Evolutionary conservation across 2,113 vertebrate genomes (phyloP).

Genomic region (Brachyhypopomus gauderio): DNA sequence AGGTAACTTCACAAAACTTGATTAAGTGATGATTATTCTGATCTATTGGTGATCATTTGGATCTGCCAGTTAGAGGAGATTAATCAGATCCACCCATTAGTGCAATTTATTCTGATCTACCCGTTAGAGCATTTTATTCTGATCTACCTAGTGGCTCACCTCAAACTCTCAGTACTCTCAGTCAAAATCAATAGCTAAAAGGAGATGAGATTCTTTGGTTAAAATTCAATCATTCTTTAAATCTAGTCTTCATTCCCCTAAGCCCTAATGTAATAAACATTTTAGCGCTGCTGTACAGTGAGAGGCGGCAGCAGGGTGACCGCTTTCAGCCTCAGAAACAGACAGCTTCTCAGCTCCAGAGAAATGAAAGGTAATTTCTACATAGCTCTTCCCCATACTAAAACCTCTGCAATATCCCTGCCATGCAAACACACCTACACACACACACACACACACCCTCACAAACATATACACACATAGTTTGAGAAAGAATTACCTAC

Average conservation of each 20-base stretch:
- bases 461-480: neutral
- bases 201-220: constrained; percentile 55
- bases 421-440: constrained; percentile 15
- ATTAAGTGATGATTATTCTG: neutral
- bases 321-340: neutral
- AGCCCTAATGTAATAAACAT: constrained; percentile 64
- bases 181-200: constrained; percentile 54
- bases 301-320: constrained; percentile 39
- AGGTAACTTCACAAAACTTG: constrained; percentile 41
- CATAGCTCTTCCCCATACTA: constrained; percentile 1
- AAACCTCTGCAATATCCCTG: constrained; percentile 18
- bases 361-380: constrained; percentile 39
- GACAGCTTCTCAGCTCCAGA: constrained; percentile 2
- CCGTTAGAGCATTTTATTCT: constrained; percentile 34
- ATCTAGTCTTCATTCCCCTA: constrained; percentile 55
- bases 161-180: constrained; percentile 18
- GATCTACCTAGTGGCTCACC: constrained; percentile 10
- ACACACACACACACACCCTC: neutral
- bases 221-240: constrained; percentile 61
- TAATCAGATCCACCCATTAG: too few species aligned
- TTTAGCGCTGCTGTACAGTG: constrained; percentile 55
- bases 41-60: too few species aligned
- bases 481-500: neutral
- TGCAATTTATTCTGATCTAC: too few species aligned
- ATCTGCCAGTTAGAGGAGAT: too few species aligned